These are phyloP conservation scores for Muscicapa comitata DNA, from an alignment of 2,797 vertebrate genomes.

Conservation along the genomic window DNA sequence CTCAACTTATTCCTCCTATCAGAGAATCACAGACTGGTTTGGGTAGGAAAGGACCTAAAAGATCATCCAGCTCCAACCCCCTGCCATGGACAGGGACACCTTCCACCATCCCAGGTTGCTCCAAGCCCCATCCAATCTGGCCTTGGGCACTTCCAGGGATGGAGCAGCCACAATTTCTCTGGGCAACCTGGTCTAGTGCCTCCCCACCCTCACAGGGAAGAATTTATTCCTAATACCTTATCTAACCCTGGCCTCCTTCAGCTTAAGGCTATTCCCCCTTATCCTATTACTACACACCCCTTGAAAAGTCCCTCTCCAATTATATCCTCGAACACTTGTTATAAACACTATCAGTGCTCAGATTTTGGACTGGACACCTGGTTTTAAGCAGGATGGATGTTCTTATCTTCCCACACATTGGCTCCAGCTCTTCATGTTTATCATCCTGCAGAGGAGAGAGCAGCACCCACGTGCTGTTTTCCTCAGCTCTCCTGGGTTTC, in stretches of 20 bases:
- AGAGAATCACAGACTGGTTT: background rate
- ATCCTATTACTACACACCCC: background rate
- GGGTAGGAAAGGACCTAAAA: background rate
- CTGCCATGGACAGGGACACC: background rate
- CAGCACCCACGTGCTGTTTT: background rate
- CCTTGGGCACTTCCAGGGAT: background rate
- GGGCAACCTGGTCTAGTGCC: fast-evolving
- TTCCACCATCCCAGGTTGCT: background rate
- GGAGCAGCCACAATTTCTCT: background rate
- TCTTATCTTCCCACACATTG: background rate
- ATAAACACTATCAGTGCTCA: background rate
- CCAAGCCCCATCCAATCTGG: background rate
- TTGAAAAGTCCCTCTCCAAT: background rate
- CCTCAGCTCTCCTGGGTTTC: background rate
- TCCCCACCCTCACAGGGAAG: background rate
- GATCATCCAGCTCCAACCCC: background rate
- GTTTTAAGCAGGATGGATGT: background rate
- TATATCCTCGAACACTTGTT: background rate
- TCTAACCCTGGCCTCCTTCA: background rate
- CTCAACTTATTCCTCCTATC: background rate
- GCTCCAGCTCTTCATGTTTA: background rate
- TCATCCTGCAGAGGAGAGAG: background rate
- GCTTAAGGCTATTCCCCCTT: background rate
- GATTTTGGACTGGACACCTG: background rate
- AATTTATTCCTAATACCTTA: background rate